phyloP scores from a whole-genome alignment of 2,113 vertebrate genomes.

The Pampusana beccarii region DNA sequence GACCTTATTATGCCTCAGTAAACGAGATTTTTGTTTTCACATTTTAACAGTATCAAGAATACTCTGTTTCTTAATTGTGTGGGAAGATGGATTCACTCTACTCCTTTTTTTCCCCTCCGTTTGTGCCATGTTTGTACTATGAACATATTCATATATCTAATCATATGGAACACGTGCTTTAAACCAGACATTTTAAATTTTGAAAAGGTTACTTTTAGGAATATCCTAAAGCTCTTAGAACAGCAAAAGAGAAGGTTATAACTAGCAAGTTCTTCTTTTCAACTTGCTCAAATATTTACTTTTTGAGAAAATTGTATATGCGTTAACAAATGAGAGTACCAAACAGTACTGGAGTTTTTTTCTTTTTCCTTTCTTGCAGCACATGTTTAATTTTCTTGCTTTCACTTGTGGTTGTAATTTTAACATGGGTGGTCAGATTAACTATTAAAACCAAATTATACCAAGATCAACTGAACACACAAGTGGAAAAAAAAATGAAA shows the following conservation, averaged over 20 bases:
- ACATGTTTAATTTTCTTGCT: not conserved
- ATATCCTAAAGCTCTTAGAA: not conserved
- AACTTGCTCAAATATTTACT: not conserved
- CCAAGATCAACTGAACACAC: not conserved
- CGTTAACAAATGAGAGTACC: not conserved
- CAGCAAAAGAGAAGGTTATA: not conserved
- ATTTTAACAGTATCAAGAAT: not conserved
- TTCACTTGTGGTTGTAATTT: not conserved
- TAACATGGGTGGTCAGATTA: not conserved
- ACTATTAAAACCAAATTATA: not conserved
- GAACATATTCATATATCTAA: not conserved
- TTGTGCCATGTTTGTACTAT: not conserved
- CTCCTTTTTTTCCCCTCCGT: not conserved
- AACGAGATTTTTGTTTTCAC: not conserved
- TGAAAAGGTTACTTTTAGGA: not conserved
- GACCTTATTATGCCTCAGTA: not conserved
- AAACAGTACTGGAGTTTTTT: not conserved
- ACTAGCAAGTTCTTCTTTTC: not conserved
- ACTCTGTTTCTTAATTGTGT: not conserved
- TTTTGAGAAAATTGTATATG: not conserved
- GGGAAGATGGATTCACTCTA: not conserved
- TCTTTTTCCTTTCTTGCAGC: not conserved
- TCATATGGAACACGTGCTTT: not conserved
- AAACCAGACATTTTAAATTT: not conserved
- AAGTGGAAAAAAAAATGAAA: not conserved